A percentile compares a stretch with the other conserved stretches of the same genome.
Conservation (phyloP, 1,140 invertebrate genomes). For the Sinella curviseta region DNA sequence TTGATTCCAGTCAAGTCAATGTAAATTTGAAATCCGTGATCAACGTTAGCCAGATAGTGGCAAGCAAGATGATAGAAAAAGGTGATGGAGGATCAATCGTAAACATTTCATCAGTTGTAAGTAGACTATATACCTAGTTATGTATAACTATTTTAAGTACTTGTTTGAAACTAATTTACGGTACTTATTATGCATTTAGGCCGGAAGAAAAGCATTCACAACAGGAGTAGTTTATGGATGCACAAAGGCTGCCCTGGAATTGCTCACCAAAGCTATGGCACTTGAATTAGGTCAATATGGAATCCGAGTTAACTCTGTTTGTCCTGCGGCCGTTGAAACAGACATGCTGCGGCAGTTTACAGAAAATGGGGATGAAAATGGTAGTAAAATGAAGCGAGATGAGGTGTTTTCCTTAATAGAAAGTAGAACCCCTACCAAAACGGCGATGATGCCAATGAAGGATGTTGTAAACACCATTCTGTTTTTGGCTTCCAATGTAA, state of each 20-base stretch:
- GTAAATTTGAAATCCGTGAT: not conserved
- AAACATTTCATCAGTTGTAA: slow-evolving; percentile 4
- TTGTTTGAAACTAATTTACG: not conserved
- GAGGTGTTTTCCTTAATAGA: not conserved
- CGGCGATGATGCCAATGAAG: not conserved
- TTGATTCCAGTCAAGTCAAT: not conserved
- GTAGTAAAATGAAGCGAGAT: not conserved
- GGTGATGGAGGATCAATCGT: not conserved
- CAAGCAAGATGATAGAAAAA: not conserved
- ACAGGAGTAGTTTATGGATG: not conserved
- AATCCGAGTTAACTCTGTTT: not conserved
- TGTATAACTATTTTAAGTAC: not conserved
- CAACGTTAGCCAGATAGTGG: slow-evolving; percentile 1
- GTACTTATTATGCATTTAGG: not conserved
- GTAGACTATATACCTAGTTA: not conserved
- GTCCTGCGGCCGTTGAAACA: not conserved
- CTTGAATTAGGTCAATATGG: not conserved
- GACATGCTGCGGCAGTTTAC: not conserved
- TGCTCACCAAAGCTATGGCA: not conserved
- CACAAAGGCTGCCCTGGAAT: not conserved
- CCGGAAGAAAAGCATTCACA: not conserved
- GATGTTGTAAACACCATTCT: not conserved
- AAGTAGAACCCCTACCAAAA: slow-evolving; percentile 8
- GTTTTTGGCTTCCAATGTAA: not conserved
- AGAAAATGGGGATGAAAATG: not conserved